A percentile compares a stretch with the other conserved stretches of the same genome.
These are phyloP conservation scores for Drosophila paramelanica DNA, from an alignment of 2,888 invertebrate species.

Conservation along the genomic window DNA sequence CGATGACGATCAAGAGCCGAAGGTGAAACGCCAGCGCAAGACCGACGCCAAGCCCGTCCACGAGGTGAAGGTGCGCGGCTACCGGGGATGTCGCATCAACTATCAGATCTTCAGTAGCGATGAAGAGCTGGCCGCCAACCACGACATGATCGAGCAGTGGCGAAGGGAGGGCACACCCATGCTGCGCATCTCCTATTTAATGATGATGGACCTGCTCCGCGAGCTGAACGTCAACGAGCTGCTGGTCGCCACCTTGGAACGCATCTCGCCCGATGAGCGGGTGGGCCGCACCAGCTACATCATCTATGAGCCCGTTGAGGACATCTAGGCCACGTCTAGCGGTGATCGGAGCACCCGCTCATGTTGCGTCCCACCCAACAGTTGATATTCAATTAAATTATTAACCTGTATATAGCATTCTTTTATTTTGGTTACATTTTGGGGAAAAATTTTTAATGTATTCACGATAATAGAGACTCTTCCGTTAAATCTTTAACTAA, in stretches of 20 bases:
- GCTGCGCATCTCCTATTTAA: slow-evolving; percentile 49
- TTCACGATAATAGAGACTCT: slow-evolving; percentile 5
- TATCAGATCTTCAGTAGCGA: slow-evolving; percentile 35
- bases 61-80: slow-evolving; percentile 32
- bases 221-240: slow-evolving; percentile 46
- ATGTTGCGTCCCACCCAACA: not conserved
- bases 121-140: slow-evolving; percentile 30
- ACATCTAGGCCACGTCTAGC: slow-evolving; percentile 4
- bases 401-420: not conserved
- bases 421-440: not conserved
- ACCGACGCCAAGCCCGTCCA: not conserved
- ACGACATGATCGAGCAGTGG: slow-evolving; percentile 25
- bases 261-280: not conserved
- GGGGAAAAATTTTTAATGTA: slow-evolving; percentile 2
- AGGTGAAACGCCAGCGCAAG: slow-evolving; percentile 1
- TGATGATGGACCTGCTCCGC: slow-evolving; percentile 43
- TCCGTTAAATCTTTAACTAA: not conserved
- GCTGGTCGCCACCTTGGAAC: slow-evolving; percentile 34
- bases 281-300: slow-evolving; percentile 36
- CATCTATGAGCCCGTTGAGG: slow-evolving; percentile 27
- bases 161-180: not conserved
- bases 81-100: slow-evolving; percentile 31
- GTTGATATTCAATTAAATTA: slow-evolving; percentile 4
- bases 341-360: not conserved
- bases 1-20: not conserved